These are phyloP conservation scores for Gymnarchus niloticus DNA, from an alignment of 2,113 vertebrate genomes.

Conservation along the genomic window DNA sequence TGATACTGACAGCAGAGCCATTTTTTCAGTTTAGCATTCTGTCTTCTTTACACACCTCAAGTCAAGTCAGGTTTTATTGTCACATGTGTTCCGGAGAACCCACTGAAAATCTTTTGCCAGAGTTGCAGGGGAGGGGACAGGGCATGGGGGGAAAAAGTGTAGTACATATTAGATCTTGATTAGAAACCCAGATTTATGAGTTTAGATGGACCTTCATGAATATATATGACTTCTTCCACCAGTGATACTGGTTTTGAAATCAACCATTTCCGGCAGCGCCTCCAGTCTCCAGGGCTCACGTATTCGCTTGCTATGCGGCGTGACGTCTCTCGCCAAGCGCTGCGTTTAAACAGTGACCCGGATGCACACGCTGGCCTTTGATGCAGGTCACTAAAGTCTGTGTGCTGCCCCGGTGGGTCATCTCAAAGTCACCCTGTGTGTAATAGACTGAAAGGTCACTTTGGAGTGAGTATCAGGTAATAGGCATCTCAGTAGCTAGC, in stretches of 20 bases:
- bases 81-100: too few relatives aligned
- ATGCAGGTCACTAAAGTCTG: neutral
- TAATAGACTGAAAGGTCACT: neutral
- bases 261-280: neutral
- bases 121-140: too few relatives aligned
- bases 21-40: neutral
- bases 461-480: neutral
- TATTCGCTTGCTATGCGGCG: neutral
- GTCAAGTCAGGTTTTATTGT: too few relatives aligned
- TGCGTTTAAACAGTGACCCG: neutral
- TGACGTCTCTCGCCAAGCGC: too few relatives aligned
- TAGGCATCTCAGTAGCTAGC: neutral
- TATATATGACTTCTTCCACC: neutral
- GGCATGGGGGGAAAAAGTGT: too few relatives aligned
- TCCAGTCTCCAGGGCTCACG: neutral
- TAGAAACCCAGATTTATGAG: neutral
- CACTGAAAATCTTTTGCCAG: too few relatives aligned
- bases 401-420: neutral
- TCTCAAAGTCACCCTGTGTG: neutral
- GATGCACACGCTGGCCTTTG: neutral
- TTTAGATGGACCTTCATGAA: neutral
- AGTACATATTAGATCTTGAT: neutral
- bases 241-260: neutral
- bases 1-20: neutral
- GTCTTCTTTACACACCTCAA: too few relatives aligned